phyloP scores from a whole-genome alignment of 1,140 invertebrate species.

The Papilio aristodemus region DNA sequence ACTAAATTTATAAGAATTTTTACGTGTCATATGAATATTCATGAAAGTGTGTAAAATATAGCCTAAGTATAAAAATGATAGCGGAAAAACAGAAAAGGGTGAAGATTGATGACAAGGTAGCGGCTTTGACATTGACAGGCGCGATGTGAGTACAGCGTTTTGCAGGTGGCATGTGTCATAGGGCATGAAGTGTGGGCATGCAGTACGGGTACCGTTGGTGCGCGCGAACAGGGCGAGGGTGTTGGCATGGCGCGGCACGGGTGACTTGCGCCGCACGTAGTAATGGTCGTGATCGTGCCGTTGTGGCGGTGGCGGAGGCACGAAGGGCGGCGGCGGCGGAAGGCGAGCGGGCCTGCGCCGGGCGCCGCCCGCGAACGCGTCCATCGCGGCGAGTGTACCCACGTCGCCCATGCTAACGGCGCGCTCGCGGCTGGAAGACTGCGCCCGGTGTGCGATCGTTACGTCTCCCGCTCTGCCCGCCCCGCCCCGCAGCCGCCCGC shows the following conservation, averaged over 20 bases:
- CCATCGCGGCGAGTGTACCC: slow-evolving; percentile 76
- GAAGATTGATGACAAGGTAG: not conserved
- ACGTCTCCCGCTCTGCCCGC: slow-evolving; percentile 48
- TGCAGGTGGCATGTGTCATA: slow-evolving; percentile 28
- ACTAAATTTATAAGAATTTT: not conserved
- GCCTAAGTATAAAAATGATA: not conserved
- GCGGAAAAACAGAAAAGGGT: not conserved
- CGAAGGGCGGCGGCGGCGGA: slow-evolving; percentile 76
- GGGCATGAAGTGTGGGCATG: slow-evolving; percentile 41
- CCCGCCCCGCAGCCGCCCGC: slow-evolving; percentile 52
- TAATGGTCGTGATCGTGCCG: slow-evolving; percentile 73
- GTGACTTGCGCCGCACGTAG: slow-evolving; percentile 76
- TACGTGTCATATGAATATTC: not conserved
- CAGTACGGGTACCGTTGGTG: slow-evolving; percentile 63
- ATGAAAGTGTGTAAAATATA: not conserved
- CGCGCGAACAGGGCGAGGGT: slow-evolving; percentile 74
- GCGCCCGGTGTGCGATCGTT: slow-evolving; percentile 80
- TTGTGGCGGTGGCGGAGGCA: slow-evolving; percentile 75
- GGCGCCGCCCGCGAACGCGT: slow-evolving; percentile 80
- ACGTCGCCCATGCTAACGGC: slow-evolving; percentile 77
- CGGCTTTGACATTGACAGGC: slow-evolving; percentile 20
- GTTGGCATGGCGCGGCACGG: slow-evolving; percentile 66
- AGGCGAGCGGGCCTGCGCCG: slow-evolving; percentile 69
- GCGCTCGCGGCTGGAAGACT: slow-evolving; percentile 78
- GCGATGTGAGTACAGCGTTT: slow-evolving; percentile 36